Evolutionary conservation across 2,888 invertebrate genomes (phyloP), one percentile per base, ranked within the genome.

Genomic region (Allophyes oxyacanthae): DNA sequence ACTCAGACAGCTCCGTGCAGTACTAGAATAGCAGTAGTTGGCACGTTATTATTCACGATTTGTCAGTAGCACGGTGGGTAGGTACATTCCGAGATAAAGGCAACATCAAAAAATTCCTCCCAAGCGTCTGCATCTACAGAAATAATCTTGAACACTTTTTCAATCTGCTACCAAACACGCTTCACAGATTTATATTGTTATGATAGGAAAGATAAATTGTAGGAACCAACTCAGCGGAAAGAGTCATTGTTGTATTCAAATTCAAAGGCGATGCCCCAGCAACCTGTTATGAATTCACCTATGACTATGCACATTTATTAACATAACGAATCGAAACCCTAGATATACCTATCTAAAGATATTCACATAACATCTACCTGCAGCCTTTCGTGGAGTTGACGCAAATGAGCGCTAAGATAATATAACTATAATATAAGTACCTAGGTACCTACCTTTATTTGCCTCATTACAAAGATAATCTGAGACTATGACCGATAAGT

Each of bases 11-110:
- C 64, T 64, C 62, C 67, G 72, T 72, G 67, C 66, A 60, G 66
- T 70, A 71, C 68, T 70, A 74, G 77, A 78, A 80, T 82, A 70
- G 74, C 67, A 72, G 72, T 66, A 62, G 75, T 78, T 79, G 72
- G 75, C 74, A 73, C 68, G 67, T 56, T 65, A 53, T 70, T 72
- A 62, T n/a, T n/a, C n/a, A n/a, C 57, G 63, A 46, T 65, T 50
- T 70, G 62, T 45, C 53, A 48, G 60, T 63, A 56, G 64, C 49
- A 67, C 57, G 62, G 51, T 68, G 64, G 49, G 57, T 68, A 64
- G 49, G 57, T 54, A 69, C 55, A 65, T 67, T 55, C 50, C 49
- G 32, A 64, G 60, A 58, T 41, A 43, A 45, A 63, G 44, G 52
- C 61, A 60, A 59, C 46, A 54, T 53, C 40, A 44, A 34, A 56